Conservation (phyloP, 2,888 invertebrate genomes). For the Spodoptera picta region DNA sequence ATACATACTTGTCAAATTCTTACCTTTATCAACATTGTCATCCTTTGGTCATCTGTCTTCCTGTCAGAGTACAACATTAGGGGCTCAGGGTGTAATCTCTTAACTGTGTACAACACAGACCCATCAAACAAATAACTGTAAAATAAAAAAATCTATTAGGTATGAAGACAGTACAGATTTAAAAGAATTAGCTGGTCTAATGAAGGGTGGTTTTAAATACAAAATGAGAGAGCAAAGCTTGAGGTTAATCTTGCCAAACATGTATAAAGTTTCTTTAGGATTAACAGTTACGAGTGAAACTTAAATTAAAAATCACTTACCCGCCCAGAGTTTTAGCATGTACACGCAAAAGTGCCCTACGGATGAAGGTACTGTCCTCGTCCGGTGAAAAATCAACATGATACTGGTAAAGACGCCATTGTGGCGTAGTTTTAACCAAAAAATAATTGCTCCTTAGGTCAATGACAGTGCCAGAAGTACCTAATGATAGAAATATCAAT, state of each 20-base stretch:
- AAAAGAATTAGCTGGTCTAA: not conserved
- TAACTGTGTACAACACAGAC: conserved; percentile 90
- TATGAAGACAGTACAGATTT: too few relatives aligned
- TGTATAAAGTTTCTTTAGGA: not conserved
- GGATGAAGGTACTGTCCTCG: conserved; percentile 90
- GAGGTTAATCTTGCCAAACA: too few relatives aligned
- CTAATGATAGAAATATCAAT: too few relatives aligned
- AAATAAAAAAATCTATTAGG: not conserved
- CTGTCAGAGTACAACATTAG: conserved; percentile 89
- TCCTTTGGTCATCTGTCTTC: conserved; percentile 82
- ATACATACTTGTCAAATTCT: not conserved
- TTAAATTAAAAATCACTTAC: conserved; percentile 63
- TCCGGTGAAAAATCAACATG: conserved; percentile 92
- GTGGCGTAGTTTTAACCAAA: conserved; percentile 72
- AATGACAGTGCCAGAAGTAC: too few relatives aligned
- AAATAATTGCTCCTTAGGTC: too few relatives aligned
- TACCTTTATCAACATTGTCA: conserved; percentile 89
- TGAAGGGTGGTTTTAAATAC: too few relatives aligned
- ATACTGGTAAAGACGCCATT: conserved; percentile 93
- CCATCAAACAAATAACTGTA: conserved; percentile 93
- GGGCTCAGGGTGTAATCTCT: conserved; percentile 86
- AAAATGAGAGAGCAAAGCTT: too few relatives aligned
- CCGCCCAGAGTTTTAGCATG: conserved; percentile 88
- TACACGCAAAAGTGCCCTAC: conserved; percentile 89
- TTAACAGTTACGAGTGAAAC: not conserved